These are phyloP conservation scores for Apteryx owenii DNA, from an alignment of 2,113 vertebrate genomes.

Conservation along the genomic window DNA sequence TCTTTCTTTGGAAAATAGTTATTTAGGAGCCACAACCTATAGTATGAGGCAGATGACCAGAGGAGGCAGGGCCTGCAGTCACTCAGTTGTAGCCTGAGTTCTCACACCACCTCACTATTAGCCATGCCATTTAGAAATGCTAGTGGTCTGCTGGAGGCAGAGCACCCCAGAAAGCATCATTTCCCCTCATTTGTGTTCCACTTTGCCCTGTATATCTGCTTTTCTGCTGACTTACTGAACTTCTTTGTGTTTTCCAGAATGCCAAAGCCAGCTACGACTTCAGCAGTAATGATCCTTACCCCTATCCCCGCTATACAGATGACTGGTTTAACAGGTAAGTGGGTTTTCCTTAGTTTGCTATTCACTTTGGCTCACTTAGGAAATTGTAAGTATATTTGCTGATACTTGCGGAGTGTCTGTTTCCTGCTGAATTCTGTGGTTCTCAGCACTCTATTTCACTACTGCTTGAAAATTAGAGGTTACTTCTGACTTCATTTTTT, in stretches of 20 bases:
- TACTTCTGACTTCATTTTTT: neutral
- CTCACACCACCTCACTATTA: neutral
- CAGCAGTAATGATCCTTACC: conserved; percentile 98
- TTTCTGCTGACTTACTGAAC: neutral
- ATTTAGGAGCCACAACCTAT: neutral
- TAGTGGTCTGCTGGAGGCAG: neutral
- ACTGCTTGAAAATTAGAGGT: neutral
- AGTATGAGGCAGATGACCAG: neutral
- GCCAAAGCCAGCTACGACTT: conserved; percentile 98
- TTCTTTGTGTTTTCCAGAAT: conserved; percentile 87
- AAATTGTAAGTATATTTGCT: neutral
- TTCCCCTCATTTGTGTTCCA: neutral
- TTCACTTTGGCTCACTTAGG: neutral
- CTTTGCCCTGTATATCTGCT: neutral
- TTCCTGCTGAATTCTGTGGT: neutral
- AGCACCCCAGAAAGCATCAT: neutral
- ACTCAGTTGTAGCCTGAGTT: neutral
- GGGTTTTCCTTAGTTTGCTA: neutral
- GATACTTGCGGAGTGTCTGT: neutral
- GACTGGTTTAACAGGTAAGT: conserved; percentile 99
- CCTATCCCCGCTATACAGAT: conserved; percentile 96
- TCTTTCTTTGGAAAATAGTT: neutral
- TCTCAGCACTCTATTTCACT: neutral
- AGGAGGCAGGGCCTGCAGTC: neutral
- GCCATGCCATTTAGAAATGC: neutral